phyloP scores from a whole-genome alignment of 1,140 invertebrate species.

The Patella vulgata region DNA sequence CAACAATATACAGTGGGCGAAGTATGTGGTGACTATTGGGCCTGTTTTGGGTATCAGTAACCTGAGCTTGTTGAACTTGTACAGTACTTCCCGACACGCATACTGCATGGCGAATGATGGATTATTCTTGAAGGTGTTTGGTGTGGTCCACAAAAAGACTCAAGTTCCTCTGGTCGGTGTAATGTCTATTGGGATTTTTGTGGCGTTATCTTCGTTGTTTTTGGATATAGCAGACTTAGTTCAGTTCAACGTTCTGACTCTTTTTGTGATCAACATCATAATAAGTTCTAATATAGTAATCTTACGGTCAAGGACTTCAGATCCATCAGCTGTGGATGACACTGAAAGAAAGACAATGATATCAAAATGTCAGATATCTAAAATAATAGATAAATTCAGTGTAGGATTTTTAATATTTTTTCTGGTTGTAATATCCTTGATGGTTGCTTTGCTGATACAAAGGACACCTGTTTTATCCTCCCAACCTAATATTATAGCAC shows the following conservation, averaged over 20 bases:
- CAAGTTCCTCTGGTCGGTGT: slow-evolving; percentile 83
- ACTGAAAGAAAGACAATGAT: neutral
- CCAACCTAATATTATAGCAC: too few species aligned
- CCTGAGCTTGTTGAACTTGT: slow-evolving; percentile 84
- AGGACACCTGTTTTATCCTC: too few species aligned
- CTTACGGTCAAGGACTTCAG: slow-evolving; percentile 77
- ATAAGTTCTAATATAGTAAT: slow-evolving; percentile 87
- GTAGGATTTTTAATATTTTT: neutral
- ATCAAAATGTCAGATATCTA: neutral
- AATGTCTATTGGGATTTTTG: slow-evolving; percentile 78
- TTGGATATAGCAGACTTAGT: slow-evolving; percentile 89
- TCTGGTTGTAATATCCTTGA: neutral
- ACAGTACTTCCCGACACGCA: slow-evolving; percentile 83
- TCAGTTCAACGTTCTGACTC: slow-evolving; percentile 91
- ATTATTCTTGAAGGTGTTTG: slow-evolving; percentile 80
- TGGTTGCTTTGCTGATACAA: neutral
- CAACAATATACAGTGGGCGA: slow-evolving; percentile 77
- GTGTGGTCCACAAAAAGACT: slow-evolving; percentile 78
- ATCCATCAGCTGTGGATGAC: neutral
- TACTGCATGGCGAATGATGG: slow-evolving; percentile 92
- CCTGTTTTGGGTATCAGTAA: slow-evolving; percentile 89
- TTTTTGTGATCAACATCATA: slow-evolving; percentile 85
- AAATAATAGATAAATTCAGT: slow-evolving; percentile 2
- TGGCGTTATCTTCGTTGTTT: slow-evolving; percentile 80
- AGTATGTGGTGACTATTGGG: slow-evolving; percentile 86